Conservation (phyloP, 37 sponge, comb jelly and placozoan species). For the Halichondria panicea region DNA sequence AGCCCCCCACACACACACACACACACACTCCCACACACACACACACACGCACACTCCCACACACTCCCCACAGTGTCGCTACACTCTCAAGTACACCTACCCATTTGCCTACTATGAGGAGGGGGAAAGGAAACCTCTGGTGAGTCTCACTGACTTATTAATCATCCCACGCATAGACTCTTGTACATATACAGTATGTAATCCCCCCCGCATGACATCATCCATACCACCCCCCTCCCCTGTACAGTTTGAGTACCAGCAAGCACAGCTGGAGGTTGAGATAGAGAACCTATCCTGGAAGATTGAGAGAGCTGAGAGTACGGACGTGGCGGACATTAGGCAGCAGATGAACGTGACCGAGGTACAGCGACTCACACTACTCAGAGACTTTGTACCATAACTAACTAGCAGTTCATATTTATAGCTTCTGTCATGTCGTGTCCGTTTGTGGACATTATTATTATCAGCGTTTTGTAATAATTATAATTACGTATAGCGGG, state of each 20-base stretch:
- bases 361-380: constrained; percentile 65
- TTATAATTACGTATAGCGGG: no score
- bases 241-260: constrained; percentile 90
- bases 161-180: not conserved
- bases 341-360: constrained; percentile 78
- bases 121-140: constrained; percentile 80
- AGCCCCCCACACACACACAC: no score
- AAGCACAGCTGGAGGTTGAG: constrained; percentile 88
- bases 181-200: not conserved
- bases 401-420: not conserved
- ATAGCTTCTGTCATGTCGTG: not conserved
- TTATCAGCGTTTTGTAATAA: no score
- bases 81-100: constrained; percentile 92
- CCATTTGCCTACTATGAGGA: constrained; percentile 80
- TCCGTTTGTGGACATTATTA: not conserved
- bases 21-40: no score
- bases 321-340: constrained; percentile 58
- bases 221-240: constrained; percentile 9
- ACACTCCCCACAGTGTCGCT: constrained; percentile 67
- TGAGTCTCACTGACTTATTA: constrained; percentile 31
- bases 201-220: not conserved
- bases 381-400: constrained; percentile 64
- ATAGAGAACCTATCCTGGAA: constrained; percentile 95
- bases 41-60: no score
- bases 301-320: constrained; percentile 67